phyloP scores from a whole-genome alignment of 2,797 vertebrate species.

The Setipinna tenuifilis region DNA sequence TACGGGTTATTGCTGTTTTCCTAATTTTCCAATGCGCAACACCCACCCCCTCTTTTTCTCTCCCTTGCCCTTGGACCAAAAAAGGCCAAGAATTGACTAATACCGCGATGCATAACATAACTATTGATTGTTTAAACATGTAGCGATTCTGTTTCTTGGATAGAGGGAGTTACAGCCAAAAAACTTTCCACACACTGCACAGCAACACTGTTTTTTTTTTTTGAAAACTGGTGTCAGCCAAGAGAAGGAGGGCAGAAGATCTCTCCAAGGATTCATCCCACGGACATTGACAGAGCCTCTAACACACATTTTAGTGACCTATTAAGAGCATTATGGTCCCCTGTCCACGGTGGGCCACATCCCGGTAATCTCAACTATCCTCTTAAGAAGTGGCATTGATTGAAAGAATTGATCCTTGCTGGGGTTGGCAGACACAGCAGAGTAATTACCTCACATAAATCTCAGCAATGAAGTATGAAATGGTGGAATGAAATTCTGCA shows the following conservation, averaged over 20 bases:
- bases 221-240: conserved; percentile 31
- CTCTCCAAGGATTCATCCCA: conserved; percentile 60
- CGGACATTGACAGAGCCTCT: conserved; percentile 64
- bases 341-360: conserved; percentile 64
- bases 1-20: conserved; percentile 49
- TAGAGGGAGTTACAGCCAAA: conserved; percentile 54
- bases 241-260: conserved; percentile 25
- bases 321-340: conserved; percentile 76
- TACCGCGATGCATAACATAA: conserved; percentile 61
- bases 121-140: conserved; percentile 63
- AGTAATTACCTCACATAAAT: conserved; percentile 80
- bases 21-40: conserved; percentile 43
- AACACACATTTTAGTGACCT: conserved; percentile 76
- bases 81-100: conserved; percentile 58
- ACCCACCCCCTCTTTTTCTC: background rate
- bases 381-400: conserved; percentile 81
- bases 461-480: conserved; percentile 73
- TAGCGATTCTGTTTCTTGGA: conserved; percentile 62
- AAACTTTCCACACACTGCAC: conserved; percentile 35
- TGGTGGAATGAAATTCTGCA: conserved; percentile 58
- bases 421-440: conserved; percentile 69
- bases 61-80: conserved; percentile 60
- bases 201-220: conserved; percentile 41
- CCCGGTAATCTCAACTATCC: conserved; percentile 76
- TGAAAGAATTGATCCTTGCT: conserved; percentile 78